These are phyloP conservation scores for Chrysopilus asiliformis DNA, from an alignment of 2,888 invertebrate species.

Conservation along the genomic window DNA sequence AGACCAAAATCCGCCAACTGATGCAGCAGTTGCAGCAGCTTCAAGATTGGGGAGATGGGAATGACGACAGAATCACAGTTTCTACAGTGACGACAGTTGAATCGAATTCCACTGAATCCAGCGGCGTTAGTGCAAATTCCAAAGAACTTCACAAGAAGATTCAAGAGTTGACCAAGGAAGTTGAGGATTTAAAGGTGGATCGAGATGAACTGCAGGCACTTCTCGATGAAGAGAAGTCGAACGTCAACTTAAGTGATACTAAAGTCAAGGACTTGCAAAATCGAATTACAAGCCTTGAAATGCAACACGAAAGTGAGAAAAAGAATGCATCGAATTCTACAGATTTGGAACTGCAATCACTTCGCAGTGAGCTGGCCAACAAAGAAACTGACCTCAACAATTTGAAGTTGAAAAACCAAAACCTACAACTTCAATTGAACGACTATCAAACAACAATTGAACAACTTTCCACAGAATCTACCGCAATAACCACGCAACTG, in stretches of 20 bases:
- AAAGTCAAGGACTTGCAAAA: conserved; percentile 22
- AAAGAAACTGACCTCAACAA: conserved; percentile 21
- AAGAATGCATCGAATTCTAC: no score
- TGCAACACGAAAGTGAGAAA: conserved; percentile 21
- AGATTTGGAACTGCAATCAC: background rate
- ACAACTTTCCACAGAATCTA: conserved; percentile 15
- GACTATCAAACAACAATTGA: conserved; percentile 13
- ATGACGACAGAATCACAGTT: background rate
- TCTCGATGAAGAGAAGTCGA: conserved; percentile 40
- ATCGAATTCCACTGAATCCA: background rate
- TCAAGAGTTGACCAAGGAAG: conserved; percentile 23
- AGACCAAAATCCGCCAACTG: conserved; percentile 56
- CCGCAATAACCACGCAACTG: conserved; percentile 11
- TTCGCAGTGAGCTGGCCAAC: background rate
- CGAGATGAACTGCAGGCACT: conserved; percentile 46
- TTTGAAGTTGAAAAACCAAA: conserved; percentile 20
- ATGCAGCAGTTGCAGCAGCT: conserved; percentile 48
- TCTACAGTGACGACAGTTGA: background rate
- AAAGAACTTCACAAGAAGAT: no score
- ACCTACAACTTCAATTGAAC: conserved; percentile 21
- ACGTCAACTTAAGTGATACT: conserved; percentile 28
- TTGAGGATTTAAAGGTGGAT: conserved; percentile 46
- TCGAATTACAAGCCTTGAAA: conserved; percentile 16
- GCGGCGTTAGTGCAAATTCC: no score
- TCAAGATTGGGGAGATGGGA: conserved; percentile 35